Base-by-base conservation (phyloP, 2,113 vertebrate species). In the Leucopsar rothschildi region DNA sequence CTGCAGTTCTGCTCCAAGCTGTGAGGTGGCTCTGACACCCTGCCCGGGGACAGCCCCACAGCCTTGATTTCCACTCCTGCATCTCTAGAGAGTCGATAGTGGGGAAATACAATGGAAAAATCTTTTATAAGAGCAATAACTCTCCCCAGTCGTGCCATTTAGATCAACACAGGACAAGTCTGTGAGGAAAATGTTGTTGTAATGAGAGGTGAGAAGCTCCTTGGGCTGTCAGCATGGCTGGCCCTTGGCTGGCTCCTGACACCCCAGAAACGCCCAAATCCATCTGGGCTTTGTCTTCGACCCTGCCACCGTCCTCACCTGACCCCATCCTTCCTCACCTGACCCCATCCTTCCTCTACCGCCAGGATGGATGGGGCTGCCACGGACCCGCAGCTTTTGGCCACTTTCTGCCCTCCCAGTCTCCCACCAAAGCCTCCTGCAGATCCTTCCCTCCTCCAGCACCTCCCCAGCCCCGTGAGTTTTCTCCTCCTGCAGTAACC, bases 221-320 rank as follows among this genome's bases (percentile, higher is more conserved):
- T 0, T 8, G 31, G 69, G 16, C 9, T 47, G 12, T 18, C 23
- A 45, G 23, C 0, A 2, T 0, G 7, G 25, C 55, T 15, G 37
- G 29, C 8, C n/a, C 23, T 50, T 5, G 7, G 14, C 65, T 45
- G 61, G 33, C 23, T 66, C 57, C 72, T 5, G 2, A 16, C 15
- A 63, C 8, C 52, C 25, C 52, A 65, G 35, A 59, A 52, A 12
- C 4, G 21, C 61, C 40, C 3, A 2, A 15, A 55, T 21, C 59
- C 31, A 40, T 44, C 25, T 40, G 45, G 16, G 33, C 18, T 68
- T 33, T 21, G 14, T 17, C n/a, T 10, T 24, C 11, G 2, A 37
- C 24, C 39, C 6, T 7, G 29, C 27, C 1, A 12, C 42, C 5
- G 12, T 35, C 40, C n/a, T 76, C 42, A 24, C 13, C 81, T 40